Percentiles rank a stretch among this genome's conserved stretches.
These are phyloP conservation scores for Dinomys branickii DNA, from an alignment of 2,113 vertebrate species.

Conservation along the genomic window DNA sequence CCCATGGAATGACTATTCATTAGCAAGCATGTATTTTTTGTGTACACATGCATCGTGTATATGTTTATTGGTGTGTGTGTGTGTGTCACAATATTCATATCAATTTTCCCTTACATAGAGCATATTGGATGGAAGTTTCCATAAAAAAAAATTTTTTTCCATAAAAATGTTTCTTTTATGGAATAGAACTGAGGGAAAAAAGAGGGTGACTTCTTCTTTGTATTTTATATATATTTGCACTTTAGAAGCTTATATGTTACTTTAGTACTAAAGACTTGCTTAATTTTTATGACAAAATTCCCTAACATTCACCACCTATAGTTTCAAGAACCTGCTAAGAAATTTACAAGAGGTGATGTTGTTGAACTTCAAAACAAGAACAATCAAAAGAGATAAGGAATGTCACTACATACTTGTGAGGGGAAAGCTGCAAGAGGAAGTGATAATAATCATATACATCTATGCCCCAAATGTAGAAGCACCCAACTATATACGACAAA, in stretches of 20 bases:
- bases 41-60: neutral
- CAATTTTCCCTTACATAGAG: neutral
- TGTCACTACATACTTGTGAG: too few species aligned
- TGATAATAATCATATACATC: too few species aligned
- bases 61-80: rapidly evolving
- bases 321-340: neutral
- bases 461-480: too few species aligned
- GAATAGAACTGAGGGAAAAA: neutral
- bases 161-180: neutral
- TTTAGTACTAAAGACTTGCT: neutral
- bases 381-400: too few species aligned
- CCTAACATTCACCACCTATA: neutral
- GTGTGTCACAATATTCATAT: neutral
- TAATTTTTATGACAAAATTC: neutral
- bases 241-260: neutral
- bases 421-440: too few species aligned
- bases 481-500: too few species aligned
- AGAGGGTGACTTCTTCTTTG: neutral
- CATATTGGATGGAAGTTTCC: neutral
- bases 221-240: neutral
- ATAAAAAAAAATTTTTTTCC: too few species aligned
- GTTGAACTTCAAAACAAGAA: too few species aligned
- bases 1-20: too few species aligned
- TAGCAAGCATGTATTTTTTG: neutral
- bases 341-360: neutral